Base-by-base conservation (phyloP, 2,888 invertebrate genomes). In the Cylloceria caligata region DNA sequence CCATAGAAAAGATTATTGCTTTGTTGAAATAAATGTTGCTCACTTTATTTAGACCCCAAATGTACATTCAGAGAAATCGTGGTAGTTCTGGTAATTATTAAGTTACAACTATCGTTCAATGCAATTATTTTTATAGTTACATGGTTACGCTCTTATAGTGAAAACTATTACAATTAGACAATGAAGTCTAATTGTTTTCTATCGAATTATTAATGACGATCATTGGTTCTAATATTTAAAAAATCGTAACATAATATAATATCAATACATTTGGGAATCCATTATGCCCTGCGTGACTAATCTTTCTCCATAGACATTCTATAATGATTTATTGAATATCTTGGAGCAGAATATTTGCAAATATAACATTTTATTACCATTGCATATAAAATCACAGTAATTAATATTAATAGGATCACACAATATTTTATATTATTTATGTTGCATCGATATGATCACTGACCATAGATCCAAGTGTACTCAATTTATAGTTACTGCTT, bases 401-500 rank as follows among this genome's bases (percentile, higher is more conserved):
- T 30, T 34, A 57, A 30, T 30, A 34, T 30, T 6, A 16, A 57
- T 57, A n/a, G 30, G 34, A 16, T 57, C 7, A 16, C 7, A 16
- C 57, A 30, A 34, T 57, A 16, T 16, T 27, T 27, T 30, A 30
- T 57, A 34, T 2, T 34, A 57, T 57, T 49, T 30, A 47, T 9
- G n/a, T n/a, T 16, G 65, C 30, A 57, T 30, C 7, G 57, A 57
- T 16, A 16, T 7, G 16, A 16, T 57, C 57, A 4, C 21, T 21
- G 57, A 7, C 30, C n/a, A 27, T 47, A 7, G 2, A 42, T 11
- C 11, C 19, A n/a, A 45, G 30, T 34, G n/a, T 4, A n/a, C 13
- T 7, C 60, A 36, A 62, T 42, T 69, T 76, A 49, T 39, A 68
- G n/a, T 62, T 52, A 19, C 39, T 39, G 42, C n/a, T 30, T 24